These are phyloP conservation scores for Phasianus colchicus DNA, from an alignment of 2,113 vertebrate genomes.

Conservation along the genomic window DNA sequence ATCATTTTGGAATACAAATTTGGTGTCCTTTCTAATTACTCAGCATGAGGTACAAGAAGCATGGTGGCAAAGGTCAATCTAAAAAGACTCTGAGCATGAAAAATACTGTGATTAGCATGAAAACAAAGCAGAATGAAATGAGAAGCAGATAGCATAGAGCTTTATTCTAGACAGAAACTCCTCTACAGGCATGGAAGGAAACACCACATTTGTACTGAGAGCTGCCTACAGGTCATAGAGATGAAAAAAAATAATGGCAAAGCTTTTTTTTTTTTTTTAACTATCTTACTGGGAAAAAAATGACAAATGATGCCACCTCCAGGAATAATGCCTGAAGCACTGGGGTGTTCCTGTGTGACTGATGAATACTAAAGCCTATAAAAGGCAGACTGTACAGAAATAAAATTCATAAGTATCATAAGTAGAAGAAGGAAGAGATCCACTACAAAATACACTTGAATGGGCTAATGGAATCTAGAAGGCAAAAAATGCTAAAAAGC, in stretches of 20 bases:
- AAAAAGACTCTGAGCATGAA: neutral
- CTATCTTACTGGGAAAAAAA: neutral
- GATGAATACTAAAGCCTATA: constrained; percentile 15
- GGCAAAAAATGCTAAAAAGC: neutral
- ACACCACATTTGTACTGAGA: neutral
- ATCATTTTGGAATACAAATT: neutral
- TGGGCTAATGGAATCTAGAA: neutral
- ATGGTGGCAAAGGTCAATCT: constrained; percentile 29
- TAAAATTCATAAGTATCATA: neutral
- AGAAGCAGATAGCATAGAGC: neutral
- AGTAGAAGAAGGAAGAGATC: neutral
- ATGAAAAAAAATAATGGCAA: neutral
- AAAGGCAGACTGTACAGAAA: neutral
- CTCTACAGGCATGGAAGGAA: neutral
- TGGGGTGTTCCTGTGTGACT: neutral
- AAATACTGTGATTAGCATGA: neutral
- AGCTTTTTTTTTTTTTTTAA: constrained; percentile 1
- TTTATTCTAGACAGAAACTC: neutral
- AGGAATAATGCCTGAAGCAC: constrained; percentile 44
- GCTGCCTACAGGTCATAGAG: constrained; percentile 13
- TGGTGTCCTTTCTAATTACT: constrained; percentile 1
- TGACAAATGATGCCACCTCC: neutral
- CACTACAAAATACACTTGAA: neutral
- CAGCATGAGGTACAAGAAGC: neutral
- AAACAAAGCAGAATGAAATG: neutral